Base-by-base conservation (phyloP, 2,888 invertebrate species). In the Coenonympha arcania region DNA sequence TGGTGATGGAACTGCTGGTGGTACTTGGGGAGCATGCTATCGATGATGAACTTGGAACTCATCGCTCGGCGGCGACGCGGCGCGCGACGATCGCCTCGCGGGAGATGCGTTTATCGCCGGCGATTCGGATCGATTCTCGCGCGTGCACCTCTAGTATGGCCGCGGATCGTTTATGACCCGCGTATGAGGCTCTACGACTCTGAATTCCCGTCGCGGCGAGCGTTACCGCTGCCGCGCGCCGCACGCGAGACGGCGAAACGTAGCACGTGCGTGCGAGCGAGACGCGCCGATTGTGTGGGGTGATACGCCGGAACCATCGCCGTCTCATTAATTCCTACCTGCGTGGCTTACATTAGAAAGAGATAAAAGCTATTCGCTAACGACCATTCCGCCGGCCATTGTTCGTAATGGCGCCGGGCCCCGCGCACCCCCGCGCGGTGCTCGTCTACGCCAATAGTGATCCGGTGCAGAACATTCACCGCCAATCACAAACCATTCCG, bases 11-110 rank as follows among this genome's bases (percentile, higher is more conserved):
- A 92, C 83, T 88, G 88, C 83, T 88, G 89, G 79, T 89, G 94
- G 89, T 96, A 96, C 90, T 96, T 96, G 74, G 95, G 95, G 89
- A 96, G 93, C 95, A 96, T 95, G 90, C 95, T 95, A 94, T 96
- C 95, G 89, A 96, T 94, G 90, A 95, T 94, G 91, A 95, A 96
- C 92, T 95, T 96, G 90, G 95, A 95, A 91, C 92, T 94, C 95
- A 96, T 96, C 90, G 92, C 92, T 89, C 89, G 83, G 82, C 78
- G 78, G 78, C 81, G 82, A 81, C 82, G 84, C 84, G 81, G 80
- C 81, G 80, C 86, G 86, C 85, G 86, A 82, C 84, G 86, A 75
- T 80, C 83, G 84, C 83, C 82, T 81, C 82, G 82, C 82, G 81
- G 79, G 80, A 83, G 78, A 83, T 82, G 81, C 83, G 84, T 85